Percentiles rank a stretch among this genome's conserved stretches.
Conservation (phyloP, 2,888 invertebrate genomes). For the Latheticus oryzae region DNA sequence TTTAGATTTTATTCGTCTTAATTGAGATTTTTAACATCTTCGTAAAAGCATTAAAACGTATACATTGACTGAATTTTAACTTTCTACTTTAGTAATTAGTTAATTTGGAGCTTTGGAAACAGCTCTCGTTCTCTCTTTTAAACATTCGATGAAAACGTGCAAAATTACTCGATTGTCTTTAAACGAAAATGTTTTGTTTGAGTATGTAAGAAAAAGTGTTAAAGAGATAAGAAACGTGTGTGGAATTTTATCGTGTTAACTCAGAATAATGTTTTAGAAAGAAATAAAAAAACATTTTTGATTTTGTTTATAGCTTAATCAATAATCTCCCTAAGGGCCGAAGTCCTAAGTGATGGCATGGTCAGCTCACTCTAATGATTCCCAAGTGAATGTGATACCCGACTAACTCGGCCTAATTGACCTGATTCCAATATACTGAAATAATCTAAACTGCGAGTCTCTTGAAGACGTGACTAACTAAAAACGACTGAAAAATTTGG, state of each 20-base stretch:
- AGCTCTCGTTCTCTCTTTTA: constrained; percentile 16
- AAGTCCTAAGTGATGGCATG: no score
- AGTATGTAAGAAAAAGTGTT: constrained; percentile 41
- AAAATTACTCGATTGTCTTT: constrained; percentile 32
- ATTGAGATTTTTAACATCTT: no score
- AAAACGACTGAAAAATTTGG: no score
- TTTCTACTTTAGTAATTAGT: constrained; percentile 29
- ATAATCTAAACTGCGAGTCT: no score
- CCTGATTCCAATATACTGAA: no score
- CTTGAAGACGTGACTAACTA: no score
- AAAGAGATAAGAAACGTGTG: constrained; percentile 40
- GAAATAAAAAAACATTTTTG: background rate
- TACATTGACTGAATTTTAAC: constrained; percentile 28
- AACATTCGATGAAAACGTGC: constrained; percentile 32
- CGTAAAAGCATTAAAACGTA: no score
- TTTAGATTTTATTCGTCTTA: no score
- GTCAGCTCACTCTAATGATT: no score
- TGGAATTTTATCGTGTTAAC: constrained; percentile 16
- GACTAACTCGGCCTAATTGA: no score
- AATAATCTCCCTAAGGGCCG: no score
- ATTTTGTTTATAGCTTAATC: background rate
- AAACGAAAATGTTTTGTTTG: constrained; percentile 37
- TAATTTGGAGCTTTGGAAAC: constrained; percentile 33
- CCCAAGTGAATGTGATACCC: no score
- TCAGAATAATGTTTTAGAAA: constrained; percentile 9